Evolutionary conservation across 1,140 invertebrate genomes (phyloP).

Genomic region (Chironomus striatipennis): DNA sequence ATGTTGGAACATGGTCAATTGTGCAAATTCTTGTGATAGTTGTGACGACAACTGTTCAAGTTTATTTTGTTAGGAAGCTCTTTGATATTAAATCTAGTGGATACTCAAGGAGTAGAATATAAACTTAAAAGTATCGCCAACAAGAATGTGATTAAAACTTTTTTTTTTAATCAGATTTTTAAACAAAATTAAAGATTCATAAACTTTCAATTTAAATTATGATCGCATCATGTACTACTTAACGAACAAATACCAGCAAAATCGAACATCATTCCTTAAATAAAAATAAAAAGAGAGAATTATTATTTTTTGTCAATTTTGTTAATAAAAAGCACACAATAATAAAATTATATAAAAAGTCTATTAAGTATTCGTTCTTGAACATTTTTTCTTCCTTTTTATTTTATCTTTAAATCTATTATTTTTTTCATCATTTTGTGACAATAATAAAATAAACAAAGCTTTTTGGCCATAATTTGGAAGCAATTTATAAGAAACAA

Average conservation of each 20-base stretch:
- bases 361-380: no score
- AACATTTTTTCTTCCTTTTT: background rate
- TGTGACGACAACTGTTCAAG: conserved; percentile 51
- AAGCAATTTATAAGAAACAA: background rate
- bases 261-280: no score
- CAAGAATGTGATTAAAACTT: background rate
- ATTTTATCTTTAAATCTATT: background rate
- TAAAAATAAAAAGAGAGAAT: no score
- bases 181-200: background rate
- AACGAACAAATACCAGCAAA: background rate
- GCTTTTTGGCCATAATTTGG: conserved; percentile 4
- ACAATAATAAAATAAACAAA: conserved; percentile 1
- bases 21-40: conserved; percentile 76
- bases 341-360: background rate
- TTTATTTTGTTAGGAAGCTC: conserved; percentile 80
- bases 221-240: background rate
- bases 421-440: background rate
- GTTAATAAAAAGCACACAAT: background rate
- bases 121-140: conserved; percentile 23
- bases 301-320: no score
- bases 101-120: conserved; percentile 35
- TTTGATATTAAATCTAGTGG: conserved; percentile 59
- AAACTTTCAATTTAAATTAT: background rate
- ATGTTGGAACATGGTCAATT: conserved; percentile 80
- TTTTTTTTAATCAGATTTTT: background rate